Base-by-base conservation (phyloP, 1,140 invertebrate species). In the Glomeris maerens region DNA sequence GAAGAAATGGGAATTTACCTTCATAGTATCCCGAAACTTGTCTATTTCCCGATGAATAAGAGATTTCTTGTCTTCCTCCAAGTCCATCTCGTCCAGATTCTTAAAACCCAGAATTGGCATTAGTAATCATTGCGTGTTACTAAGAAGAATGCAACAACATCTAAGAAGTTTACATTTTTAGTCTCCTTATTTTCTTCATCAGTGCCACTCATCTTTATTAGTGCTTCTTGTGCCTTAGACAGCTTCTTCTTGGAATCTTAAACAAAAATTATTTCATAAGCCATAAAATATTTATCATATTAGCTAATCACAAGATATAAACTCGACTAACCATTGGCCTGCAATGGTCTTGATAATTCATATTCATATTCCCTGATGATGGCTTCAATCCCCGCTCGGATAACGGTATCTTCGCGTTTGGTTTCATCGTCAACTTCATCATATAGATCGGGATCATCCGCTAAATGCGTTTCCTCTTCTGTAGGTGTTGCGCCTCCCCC, bases 11-110 rank as follows among this genome's bases (percentile, higher is more conserved):
- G 52, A 31, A 59, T 66, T 77, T 80, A 91, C 88, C 84, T 92
- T 93, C 82, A 93, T 92, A 52, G 88, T 85, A 74, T 95, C 91
- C 49, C 93, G 77, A 70, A 97, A 97, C 70, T 91, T 93, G 55
- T 87, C 87, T 68, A 97, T 97, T 75, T 97, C 93, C 57, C 74
- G 76, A 59, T 89, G 91, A 56, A 98, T 96, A 54, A 98, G 76
- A 67, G 74, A 70, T 54, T 89, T 78, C 67, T 95, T 94, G 64
- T 93, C 92, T 70, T 96, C 92, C 70, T 96, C 93, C 50, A 95
- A 62, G 62, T 91, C 71, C 59, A 72, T 66, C 55, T 69, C 70
- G 61, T 69, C 70, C 50, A 73, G 56, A 40, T 49, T 55, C 54
- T 55, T 48, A 17, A 36, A 54, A n/a, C n/a, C n/a, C n/a, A n/a